Evolutionary conservation across 1,140 invertebrate genomes (phyloP), one percentile per base, ranked within the genome.

Genomic region (Drosophila malerkotliana): DNA sequence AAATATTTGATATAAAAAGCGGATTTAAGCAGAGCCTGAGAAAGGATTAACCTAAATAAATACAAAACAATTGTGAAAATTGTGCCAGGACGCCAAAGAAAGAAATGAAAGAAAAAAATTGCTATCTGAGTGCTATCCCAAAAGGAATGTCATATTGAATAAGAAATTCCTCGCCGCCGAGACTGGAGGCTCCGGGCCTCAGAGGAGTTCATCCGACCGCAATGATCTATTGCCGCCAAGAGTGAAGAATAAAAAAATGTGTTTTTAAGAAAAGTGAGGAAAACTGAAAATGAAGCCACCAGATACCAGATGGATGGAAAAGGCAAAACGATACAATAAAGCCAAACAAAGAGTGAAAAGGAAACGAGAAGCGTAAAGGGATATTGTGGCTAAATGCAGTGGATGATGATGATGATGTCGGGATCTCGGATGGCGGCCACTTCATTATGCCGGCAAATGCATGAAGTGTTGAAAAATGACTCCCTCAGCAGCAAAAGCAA

Each of bases 41-140:
- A 30, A 61, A 79, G 83, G 83, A 87, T 87, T 87, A 87, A 82
- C 78, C 83, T 87, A 85, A 87, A 87, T 87, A 87, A 87, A 88
- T 67, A 88, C 49, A 88, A 87, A 87, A 87, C 72, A 79, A 74
- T 72, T 85, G 82, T 76, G 73, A 75, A 72, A 81, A 81, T 75
- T 87, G 79, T 87, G 69, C 74, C 64, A 85, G 60, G 49, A 34
- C 14, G 47, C 26, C 41, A 47, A 53, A 28, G 26, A 28, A 28
- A 7, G 54, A 18, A 15, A 15, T 7, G 5, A 10, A 37, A 9
- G 12, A 37, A 57, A 44, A 44, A 44, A 0, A n/a, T n/a, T 21
- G 21, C 21, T 21, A 21, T 21, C n/a, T 7, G n/a, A 44, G n/a
- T 44, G n/a, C 48, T 52, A 26, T 52, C 37, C 54, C 57, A n/a